A percentile compares a stretch with the other conserved stretches of the same genome.
Evolutionary conservation across 1,140 invertebrate genomes (phyloP).

Genomic region (Psilanteris sp.): DNA sequence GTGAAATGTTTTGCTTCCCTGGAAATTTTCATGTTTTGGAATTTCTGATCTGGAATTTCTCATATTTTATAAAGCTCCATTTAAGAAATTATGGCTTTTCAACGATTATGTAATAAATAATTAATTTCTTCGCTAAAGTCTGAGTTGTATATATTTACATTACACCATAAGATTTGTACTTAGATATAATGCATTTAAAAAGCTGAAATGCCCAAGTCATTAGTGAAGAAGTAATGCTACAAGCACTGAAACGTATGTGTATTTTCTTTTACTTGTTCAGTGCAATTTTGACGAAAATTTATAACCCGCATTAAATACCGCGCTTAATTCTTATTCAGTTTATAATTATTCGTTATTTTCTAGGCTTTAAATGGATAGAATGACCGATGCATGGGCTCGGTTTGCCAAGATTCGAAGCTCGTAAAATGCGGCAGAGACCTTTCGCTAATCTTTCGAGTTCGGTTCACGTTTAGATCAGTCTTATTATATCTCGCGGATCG

Average conservation of each 20-base stretch:
- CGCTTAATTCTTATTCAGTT: slow-evolving; percentile 1
- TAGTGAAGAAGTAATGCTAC: background rate
- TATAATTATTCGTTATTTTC: slow-evolving; percentile 3
- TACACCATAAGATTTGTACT: too few relatives aligned
- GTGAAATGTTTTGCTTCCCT: too few relatives aligned
- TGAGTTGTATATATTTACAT: too few relatives aligned
- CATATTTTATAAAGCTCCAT: too few relatives aligned
- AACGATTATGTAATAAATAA: too few relatives aligned
- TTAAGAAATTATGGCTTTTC: too few relatives aligned
- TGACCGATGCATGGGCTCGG: background rate
- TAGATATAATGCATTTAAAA: too few relatives aligned
- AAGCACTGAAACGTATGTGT: background rate
- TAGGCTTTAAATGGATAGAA: background rate
- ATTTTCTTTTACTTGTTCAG: too few relatives aligned
- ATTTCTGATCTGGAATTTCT: too few relatives aligned
- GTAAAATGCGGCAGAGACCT: slow-evolving; percentile 37
- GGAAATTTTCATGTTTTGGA: too few relatives aligned
- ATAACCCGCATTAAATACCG: background rate
- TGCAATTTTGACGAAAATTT: background rate
- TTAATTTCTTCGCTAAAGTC: too few relatives aligned
- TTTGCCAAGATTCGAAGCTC: slow-evolving; percentile 19
- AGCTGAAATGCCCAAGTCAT: too few relatives aligned
- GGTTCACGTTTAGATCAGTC: background rate
- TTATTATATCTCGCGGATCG: slow-evolving; percentile 19
- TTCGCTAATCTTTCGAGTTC: slow-evolving; percentile 1